These are phyloP conservation scores for Merops nubicus DNA, from an alignment of 2,113 vertebrate genomes.

Conservation along the genomic window DNA sequence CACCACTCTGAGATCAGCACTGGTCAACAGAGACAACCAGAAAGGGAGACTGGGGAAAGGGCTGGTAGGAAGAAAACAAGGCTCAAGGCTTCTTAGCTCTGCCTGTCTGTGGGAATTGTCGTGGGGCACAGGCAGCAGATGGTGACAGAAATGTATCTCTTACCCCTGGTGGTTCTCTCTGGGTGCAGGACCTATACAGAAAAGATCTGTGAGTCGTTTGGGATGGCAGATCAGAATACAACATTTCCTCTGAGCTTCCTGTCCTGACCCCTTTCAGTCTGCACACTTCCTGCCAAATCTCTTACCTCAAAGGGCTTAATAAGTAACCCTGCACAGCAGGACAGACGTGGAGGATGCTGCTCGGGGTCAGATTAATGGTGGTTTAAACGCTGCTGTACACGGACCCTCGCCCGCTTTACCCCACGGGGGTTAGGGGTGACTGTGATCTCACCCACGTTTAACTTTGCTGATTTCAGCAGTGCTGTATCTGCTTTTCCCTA, in stretches of 20 bases:
- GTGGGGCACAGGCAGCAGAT: neutral
- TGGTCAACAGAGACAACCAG: neutral
- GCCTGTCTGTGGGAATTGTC: neutral
- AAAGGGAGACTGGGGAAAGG: neutral
- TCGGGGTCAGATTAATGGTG: neutral
- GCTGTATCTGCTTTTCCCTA: neutral
- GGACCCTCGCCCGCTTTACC: neutral
- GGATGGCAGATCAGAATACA: neutral
- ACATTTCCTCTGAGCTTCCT: neutral
- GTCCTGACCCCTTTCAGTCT: neutral
- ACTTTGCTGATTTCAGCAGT: neutral
- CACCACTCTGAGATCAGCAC: neutral
- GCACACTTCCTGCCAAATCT: neutral
- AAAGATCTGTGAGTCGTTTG: neutral
- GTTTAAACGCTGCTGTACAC: neutral
- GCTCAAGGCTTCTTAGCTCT: neutral
- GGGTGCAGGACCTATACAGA: neutral
- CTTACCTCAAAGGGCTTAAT: neutral
- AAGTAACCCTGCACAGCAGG: neutral
- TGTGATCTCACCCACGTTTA: neutral
- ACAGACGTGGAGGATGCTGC: neutral
- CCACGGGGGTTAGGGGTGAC: neutral
- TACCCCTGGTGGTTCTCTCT: neutral
- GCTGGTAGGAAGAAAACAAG: neutral
- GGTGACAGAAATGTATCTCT: neutral